Evolutionary conservation across 2,888 invertebrate genomes (phyloP), one percentile per base, ranked within the genome.

Genomic region (Aphidius colemani): DNA sequence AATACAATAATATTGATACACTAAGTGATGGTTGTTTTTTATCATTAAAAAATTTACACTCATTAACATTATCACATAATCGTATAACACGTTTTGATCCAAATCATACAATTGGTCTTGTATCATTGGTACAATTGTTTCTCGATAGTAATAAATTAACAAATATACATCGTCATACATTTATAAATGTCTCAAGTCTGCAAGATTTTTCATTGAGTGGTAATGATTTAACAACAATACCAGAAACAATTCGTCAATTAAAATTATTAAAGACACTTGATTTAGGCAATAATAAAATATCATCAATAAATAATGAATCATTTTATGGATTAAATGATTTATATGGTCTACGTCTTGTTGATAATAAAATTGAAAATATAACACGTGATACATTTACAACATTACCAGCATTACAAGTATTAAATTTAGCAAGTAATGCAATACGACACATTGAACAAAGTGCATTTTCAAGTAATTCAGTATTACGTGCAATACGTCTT

Each of bases 361-460:
- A 91, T 77, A 95, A 95, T 83, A 89, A 89, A 81, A 88, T 91
- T 69, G 88, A 88, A 77, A 90, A 89, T 82, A 89, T 90, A 78
- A 90, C 90, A 61, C 88, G 88, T 78, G 91, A 90, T 75, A 89
- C 90, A 69, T 92, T 93, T 81, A 85, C 87, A 48, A 87, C 89
- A 18, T 81, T 93, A 69, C 89, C 89, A 7, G 88, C 89, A 10
- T 83, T 95, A 67, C 89, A 91, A 82, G 90, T 91, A 75, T 84
- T 95, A 73, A 93, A 94, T 84, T 85, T 94, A 69, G 91, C 92
- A 64, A 89, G 90, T 74, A 94, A 94, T 83, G 87, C 88, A 78
- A 90, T 93, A 74, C 87, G 88, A 77, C 88, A 88, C 83, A 88
- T 93, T 74, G 91, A 92, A 78, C 90, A 90, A 74, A 89, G 89